A percentile compares a stretch with the other conserved stretches of the same genome.
phyloP scores from a whole-genome alignment of 2,113 vertebrate species.

The Blennius ocellaris region DNA sequence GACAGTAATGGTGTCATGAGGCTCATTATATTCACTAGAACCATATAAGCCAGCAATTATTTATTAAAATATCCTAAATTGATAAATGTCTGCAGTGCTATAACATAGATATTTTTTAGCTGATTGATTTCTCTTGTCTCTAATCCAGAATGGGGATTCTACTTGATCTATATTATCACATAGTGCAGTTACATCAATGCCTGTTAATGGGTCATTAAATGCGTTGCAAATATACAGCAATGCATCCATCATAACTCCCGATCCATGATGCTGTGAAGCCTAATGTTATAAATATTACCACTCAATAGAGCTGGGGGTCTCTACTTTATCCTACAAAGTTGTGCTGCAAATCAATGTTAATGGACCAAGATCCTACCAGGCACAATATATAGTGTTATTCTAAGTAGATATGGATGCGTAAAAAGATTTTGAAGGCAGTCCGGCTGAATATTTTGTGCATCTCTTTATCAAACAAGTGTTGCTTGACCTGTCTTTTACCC shows the following conservation, averaged over 20 bases:
- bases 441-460: background rate
- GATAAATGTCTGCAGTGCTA: background rate
- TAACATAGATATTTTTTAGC: background rate
- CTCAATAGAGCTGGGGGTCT: background rate
- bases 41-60: background rate
- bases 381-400: background rate
- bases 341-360: constrained; percentile 12
- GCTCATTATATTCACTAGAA: background rate
- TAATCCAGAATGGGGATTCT: background rate
- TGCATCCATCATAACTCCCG: constrained; percentile 22
- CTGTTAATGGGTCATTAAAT: constrained; percentile 41
- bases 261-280: constrained; percentile 25
- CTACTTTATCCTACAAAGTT: constrained; percentile 1
- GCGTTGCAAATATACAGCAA: constrained; percentile 6
- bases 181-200: constrained; percentile 24
- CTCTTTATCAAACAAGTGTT: background rate
- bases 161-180: constrained; percentile 27
- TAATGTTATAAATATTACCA: background rate
- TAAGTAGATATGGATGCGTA: background rate
- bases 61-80: constrained; percentile 12
- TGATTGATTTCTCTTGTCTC: constrained; percentile 42
- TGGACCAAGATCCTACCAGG: background rate
- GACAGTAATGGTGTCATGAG: background rate
- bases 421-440: background rate
- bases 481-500: constrained; percentile 8